These are phyloP conservation scores for Scaptomyza caliginosa DNA, from an alignment of 2,888 invertebrate genomes.

Conservation along the genomic window DNA sequence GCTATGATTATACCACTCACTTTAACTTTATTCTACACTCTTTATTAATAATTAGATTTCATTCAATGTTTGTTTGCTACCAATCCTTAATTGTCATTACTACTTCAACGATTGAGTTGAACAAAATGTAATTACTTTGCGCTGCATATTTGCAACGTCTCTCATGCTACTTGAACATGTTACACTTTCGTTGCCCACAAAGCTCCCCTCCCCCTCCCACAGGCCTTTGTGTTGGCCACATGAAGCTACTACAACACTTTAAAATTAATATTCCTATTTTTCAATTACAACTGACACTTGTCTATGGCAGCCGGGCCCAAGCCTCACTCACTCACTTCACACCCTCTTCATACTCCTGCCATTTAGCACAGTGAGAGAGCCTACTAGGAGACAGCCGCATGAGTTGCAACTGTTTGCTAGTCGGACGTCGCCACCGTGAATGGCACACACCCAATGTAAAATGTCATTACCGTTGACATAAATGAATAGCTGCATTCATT, in stretches of 20 bases:
- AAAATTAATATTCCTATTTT: slow-evolving; percentile 79
- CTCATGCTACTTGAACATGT: slow-evolving; percentile 53
- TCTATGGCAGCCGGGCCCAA: slow-evolving; percentile 72
- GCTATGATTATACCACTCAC: too few species aligned
- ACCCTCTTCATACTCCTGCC: background rate
- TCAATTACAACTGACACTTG: slow-evolving; percentile 81
- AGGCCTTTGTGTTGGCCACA: slow-evolving; percentile 7
- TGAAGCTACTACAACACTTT: slow-evolving; percentile 55
- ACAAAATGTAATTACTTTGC: slow-evolving; percentile 71
- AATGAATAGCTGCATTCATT: slow-evolving; percentile 82
- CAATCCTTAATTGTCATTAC: slow-evolving; percentile 14
- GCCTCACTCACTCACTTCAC: background rate
- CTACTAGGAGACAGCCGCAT: slow-evolving; percentile 53
- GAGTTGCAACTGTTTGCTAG: slow-evolving; percentile 61
- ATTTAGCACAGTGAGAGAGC: slow-evolving; percentile 36
- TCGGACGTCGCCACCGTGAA: slow-evolving; percentile 36
- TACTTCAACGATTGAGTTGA: slow-evolving; percentile 2
- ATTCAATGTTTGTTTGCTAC: slow-evolving; percentile 1
- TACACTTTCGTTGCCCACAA: slow-evolving; percentile 34
- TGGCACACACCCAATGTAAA: slow-evolving; percentile 78
- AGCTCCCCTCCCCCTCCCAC: background rate
- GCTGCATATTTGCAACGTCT: slow-evolving; percentile 60
- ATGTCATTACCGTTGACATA: slow-evolving; percentile 83
- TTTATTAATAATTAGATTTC: background rate
- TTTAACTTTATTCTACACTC: background rate